Evolutionary conservation across 2,797 vertebrate genomes (phyloP).

Genomic region (Danio aesculapii): DNA sequence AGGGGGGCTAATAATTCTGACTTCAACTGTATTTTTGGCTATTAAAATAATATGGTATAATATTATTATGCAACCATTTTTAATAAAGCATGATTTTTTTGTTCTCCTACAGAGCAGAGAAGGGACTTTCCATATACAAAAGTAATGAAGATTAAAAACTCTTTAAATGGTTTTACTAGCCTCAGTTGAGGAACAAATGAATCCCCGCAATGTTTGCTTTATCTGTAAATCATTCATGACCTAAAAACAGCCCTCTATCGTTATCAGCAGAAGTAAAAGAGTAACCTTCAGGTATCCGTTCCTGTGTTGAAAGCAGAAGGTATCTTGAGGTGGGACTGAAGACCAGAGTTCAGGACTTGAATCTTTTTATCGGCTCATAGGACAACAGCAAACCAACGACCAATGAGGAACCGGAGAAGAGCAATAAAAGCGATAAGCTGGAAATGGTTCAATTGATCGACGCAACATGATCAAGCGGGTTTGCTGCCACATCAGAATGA

Average conservation of each 20-base stretch:
- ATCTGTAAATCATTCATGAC: neutral
- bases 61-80: no score
- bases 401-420: constrained; percentile 63
- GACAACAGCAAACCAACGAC: constrained; percentile 60
- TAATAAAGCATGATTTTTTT: no score
- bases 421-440: constrained; percentile 73
- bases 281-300: neutral
- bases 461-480: neutral
- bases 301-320: neutral
- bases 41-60: no score
- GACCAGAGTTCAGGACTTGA: constrained; percentile 71
- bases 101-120: no score
- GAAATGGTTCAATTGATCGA: constrained; percentile 23
- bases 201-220: neutral
- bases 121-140: no score
- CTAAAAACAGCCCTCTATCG: neutral
- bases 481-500: neutral
- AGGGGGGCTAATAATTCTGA: no score
- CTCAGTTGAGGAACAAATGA: neutral
- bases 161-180: neutral
- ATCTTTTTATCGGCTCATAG: neutral
- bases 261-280: constrained; percentile 6
- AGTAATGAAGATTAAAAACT: neutral
- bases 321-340: neutral
- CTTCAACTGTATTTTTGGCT: no score